Conservation (phyloP, 2,888 invertebrate species). For the Protodeltote pygarga region DNA sequence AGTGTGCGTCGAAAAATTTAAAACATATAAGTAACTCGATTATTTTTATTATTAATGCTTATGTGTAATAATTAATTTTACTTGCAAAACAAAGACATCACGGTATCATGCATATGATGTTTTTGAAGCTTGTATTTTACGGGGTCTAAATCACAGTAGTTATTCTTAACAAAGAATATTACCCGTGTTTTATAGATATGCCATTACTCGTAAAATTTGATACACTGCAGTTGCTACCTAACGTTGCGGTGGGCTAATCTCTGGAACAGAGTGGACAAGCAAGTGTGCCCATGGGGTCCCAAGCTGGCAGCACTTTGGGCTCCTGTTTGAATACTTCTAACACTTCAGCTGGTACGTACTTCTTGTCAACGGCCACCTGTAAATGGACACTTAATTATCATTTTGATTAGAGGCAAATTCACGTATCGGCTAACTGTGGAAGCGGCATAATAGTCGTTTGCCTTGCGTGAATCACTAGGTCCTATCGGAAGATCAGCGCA, state of each 20-base stretch:
- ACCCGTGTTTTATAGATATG: conserved; percentile 6
- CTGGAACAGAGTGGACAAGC: conserved; percentile 82
- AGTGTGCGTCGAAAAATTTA: no score
- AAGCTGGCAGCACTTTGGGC: conserved; percentile 94
- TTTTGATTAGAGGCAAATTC: neutral
- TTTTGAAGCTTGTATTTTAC: no score
- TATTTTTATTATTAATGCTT: conserved; percentile 5
- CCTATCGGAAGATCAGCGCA: no score
- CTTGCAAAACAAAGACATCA: no score
- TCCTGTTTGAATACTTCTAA: conserved; percentile 91
- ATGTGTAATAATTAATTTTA: neutral
- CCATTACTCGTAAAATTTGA: neutral
- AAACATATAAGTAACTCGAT: no score
- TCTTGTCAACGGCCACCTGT: conserved; percentile 94
- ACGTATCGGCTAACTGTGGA: neutral
- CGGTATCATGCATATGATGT: no score
- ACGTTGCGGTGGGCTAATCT: conserved; percentile 48
- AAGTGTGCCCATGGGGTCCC: conserved; percentile 97
- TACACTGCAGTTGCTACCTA: conserved; percentile 1
- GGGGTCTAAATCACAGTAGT: no score
- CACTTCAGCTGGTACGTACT: conserved; percentile 91
- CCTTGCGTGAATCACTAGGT: no score
- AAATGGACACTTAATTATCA: neutral
- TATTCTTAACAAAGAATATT: neutral
- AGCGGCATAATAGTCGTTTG: no score